These are phyloP conservation scores for Hydrochoerus hydrochaeris DNA, from an alignment of 2,113 vertebrate genomes.

Conservation along the genomic window DNA sequence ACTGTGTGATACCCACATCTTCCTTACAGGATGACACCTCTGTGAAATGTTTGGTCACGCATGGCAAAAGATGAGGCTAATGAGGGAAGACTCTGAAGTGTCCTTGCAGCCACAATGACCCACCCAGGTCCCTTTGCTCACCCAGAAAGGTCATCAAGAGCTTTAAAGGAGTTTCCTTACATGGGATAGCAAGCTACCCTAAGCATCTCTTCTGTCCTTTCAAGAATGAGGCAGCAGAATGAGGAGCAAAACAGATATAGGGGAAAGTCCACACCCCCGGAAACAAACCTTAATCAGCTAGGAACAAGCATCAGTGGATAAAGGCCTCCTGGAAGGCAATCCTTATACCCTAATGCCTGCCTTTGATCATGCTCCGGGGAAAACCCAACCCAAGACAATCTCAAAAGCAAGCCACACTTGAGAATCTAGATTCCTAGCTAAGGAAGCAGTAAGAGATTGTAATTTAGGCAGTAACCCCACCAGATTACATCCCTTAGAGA, in stretches of 20 bases:
- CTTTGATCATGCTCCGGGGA: background rate
- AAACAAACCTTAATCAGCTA: background rate
- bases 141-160: background rate
- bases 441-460: background rate
- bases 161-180: background rate
- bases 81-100: fast-evolving
- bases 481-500: background rate
- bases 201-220: background rate
- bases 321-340: background rate
- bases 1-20: background rate
- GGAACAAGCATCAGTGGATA: background rate
- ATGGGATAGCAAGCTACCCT: too few relatives aligned
- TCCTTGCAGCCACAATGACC: too few relatives aligned
- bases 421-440: background rate
- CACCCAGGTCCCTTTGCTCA: fast-evolving
- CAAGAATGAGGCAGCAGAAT: background rate
- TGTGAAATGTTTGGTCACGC: background rate
- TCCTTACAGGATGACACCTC: background rate
- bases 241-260: background rate
- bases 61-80: background rate
- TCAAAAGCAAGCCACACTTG: background rate
- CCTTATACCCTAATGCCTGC: background rate
- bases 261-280: background rate
- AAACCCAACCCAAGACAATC: background rate
- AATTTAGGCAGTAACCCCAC: background rate